Base-by-base conservation (phyloP, 2,797 vertebrate species). In the Leuciscus waleckii region DNA sequence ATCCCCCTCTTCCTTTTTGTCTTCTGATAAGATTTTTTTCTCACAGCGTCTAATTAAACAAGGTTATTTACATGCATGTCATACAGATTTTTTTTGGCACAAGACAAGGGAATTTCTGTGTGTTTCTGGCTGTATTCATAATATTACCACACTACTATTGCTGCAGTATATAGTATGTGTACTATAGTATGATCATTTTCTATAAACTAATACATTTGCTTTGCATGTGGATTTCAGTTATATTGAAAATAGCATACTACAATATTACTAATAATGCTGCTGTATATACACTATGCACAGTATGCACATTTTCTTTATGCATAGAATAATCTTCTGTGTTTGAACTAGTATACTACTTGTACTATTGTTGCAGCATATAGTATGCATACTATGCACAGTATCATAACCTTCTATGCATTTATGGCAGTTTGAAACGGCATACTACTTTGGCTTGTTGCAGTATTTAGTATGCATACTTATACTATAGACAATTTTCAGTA, bases 1-100 rank as follows among this genome's bases (percentile, higher is more conserved):
- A 81, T 77, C 79, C 81, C 85, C 79, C 81, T 73, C 29, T 82
- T 82, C 39, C 26, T 83, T 85, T 83, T 87, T 87, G 63, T 80
- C 69, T 56, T 83, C 84, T 71, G 71, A 74, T 82, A 82, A 21
- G 7, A 54, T 86, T 63, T 81, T 87, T 79, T 68, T 88, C 85
- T 83, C 82, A 85, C 13, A 43, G 91, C 89, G 85, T 93, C 90
- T 94, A 95, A 95, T 95, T 95, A 95, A 95, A 94, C 91, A 91
- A 91, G 92, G 92, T 91, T 91, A 95, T 95, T 95, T 94, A 94
- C 93, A 95, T 95, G 93, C 90, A 89, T 91, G 92, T 92, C 93
- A 92, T 90, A 93, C 88, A 86, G 89, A 93, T 91, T 92, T 92
- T 37, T 91, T 88, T 88, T 75, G 83, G 69, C 54, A 56, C 83